Percentiles rank a stretch among this genome's conserved stretches.
phyloP scores from a whole-genome alignment of 1,140 invertebrate species.

The Andricus grossulariae region DNA sequence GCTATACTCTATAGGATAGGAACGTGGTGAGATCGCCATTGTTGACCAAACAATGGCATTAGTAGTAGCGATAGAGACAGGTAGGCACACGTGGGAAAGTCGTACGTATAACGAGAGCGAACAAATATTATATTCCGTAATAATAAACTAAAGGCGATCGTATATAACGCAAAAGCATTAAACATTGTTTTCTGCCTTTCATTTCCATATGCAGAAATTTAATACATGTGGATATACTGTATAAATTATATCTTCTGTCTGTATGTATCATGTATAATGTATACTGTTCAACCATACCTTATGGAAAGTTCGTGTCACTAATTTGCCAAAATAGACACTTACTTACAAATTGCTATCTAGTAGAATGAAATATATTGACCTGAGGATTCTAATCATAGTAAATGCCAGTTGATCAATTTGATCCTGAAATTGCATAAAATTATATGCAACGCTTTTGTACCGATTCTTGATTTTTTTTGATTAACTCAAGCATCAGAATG shows the following conservation, averaged over 20 bases:
- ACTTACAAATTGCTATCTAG: conserved; percentile 1
- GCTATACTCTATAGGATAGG: conserved; percentile 1
- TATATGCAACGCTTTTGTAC: no score
- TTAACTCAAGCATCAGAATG: no score
- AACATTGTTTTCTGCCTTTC: conserved; percentile 51
- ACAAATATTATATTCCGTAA: conserved; percentile 56
- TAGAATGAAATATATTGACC: neutral
- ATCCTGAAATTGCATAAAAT: no score
- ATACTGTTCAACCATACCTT: neutral
- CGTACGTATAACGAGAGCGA: conserved; percentile 52
- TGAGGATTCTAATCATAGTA: no score
- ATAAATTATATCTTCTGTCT: conserved; percentile 16
- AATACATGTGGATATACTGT: conserved; percentile 1
- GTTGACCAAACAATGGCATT: conserved; percentile 52
- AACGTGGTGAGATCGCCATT: conserved; percentile 39
- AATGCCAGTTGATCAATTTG: no score
- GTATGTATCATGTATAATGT: neutral
- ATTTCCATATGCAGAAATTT: conserved; percentile 31
- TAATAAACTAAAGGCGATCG: conserved; percentile 54
- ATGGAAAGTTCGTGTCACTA: neutral
- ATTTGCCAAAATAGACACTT: conserved; percentile 19
- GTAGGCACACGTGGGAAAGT: conserved; percentile 55
- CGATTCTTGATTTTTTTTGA: no score
- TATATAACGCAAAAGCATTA: conserved; percentile 51
- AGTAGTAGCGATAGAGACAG: conserved; percentile 53